These are phyloP conservation scores for Scylla paramamosain DNA, from an alignment of 1,140 invertebrate genomes.

Conservation along the genomic window DNA sequence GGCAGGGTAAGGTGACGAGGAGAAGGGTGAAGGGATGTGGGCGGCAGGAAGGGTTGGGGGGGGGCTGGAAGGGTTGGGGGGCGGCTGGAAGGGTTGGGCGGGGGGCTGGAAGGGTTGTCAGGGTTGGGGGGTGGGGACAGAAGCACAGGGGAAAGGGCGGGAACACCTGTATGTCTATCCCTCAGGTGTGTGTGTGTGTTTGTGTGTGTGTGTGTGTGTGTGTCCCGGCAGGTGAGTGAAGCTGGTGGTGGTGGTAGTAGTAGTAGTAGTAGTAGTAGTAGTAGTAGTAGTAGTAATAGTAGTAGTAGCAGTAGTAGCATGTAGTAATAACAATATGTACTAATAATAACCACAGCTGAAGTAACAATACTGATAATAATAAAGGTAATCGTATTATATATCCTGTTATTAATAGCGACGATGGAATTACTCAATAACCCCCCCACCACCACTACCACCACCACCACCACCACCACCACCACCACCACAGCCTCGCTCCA, in stretches of 20 bases:
- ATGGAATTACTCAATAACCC: too few species aligned
- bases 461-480: not conserved
- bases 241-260: not conserved
- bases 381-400: not conserved
- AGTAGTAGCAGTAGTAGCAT: not conserved
- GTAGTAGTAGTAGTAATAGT: slow-evolving; percentile 14
- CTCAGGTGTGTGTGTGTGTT: too few species aligned
- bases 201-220: too few species aligned
- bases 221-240: not conserved
- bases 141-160: too few species aligned
- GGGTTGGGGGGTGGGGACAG: too few species aligned
- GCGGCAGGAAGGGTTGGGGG: not conserved
- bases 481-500: not conserved
- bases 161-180: too few species aligned
- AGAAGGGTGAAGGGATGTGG: not conserved
- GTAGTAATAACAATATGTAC: not conserved
- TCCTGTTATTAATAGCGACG: too few species aligned
- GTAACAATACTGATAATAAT: not conserved
- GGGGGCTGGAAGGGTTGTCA: too few species aligned
- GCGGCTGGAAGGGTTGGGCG: too few species aligned
- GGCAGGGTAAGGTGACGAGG: not conserved
- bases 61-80: not conserved
- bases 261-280: slow-evolving; percentile 14
- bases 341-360: not conserved
- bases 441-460: too few species aligned